Conservation (phyloP, 2,113 vertebrate genomes). For the Pycnonotus jocosus region DNA sequence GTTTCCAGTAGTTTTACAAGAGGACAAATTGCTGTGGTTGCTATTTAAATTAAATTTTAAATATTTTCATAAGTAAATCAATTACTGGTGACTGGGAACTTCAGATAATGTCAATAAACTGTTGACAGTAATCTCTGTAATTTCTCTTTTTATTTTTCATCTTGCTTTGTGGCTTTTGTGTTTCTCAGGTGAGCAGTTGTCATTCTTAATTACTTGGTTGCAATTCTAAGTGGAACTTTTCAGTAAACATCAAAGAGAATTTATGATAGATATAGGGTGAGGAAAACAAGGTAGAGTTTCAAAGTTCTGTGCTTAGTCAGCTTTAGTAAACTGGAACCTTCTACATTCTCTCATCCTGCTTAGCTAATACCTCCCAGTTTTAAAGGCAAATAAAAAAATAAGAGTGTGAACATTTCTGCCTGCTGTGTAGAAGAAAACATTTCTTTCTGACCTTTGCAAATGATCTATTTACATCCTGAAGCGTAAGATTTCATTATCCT, state of each 20-base stretch:
- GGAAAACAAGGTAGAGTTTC: background rate
- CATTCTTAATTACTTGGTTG: slow-evolving; percentile 11
- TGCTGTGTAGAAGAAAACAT: background rate
- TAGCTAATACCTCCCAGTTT: background rate
- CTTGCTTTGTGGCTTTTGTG: background rate
- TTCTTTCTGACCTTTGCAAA: slow-evolving; percentile 18
- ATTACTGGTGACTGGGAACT: background rate
- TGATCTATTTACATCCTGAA: background rate
- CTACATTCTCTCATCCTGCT: background rate
- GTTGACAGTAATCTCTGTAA: background rate
- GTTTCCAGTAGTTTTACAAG: background rate
- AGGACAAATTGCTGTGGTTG: background rate
- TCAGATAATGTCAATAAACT: background rate
- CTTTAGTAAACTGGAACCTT: background rate
- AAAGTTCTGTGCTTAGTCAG: background rate
- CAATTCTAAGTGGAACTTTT: background rate
- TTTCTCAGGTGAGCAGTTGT: background rate
- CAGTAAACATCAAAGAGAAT: background rate
- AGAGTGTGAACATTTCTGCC: background rate
- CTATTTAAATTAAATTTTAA: background rate
- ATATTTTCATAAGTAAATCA: background rate
- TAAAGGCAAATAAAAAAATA: background rate
- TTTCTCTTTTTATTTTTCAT: background rate
- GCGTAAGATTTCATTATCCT: background rate
- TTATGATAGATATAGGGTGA: background rate